Conservation (phyloP, 2,888 invertebrate genomes). For the Amphimallon solstitiale region DNA sequence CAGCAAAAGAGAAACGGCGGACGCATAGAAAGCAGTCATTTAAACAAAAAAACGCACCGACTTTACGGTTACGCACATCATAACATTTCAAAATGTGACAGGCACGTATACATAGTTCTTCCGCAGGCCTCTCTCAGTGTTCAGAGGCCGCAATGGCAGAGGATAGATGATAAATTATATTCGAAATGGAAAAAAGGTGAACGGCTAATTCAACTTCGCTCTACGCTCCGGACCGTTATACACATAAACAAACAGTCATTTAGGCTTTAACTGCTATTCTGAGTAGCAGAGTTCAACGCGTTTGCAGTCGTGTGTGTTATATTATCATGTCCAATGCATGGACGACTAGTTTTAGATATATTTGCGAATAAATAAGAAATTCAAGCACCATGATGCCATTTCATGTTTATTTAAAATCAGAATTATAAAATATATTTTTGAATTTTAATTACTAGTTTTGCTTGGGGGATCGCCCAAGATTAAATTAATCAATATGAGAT, state of each 20-base stretch:
- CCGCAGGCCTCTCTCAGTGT: background rate
- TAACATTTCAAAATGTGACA: conserved; percentile 20
- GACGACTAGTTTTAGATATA: too few relatives aligned
- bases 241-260: conserved; percentile 9
- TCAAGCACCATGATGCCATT: too few relatives aligned
- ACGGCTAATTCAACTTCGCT: background rate
- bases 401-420: too few relatives aligned
- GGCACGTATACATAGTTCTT: background rate
- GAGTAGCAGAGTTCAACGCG: conserved; percentile 1
- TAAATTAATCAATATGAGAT: too few relatives aligned
- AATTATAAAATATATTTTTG: too few relatives aligned
- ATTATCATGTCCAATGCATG: too few relatives aligned
- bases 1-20: background rate
- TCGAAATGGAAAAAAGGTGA: conserved; percentile 12
- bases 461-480: too few relatives aligned
- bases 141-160: background rate
- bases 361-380: too few relatives aligned
- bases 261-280: conserved; percentile 6
- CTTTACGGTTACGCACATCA: conserved; percentile 23
- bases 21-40: conserved; percentile 4
- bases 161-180: conserved; percentile 21
- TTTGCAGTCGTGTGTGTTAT: background rate
- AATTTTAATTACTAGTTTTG: too few relatives aligned
- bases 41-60: background rate
- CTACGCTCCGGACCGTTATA: background rate